Evolutionary conservation across 2,113 vertebrate species (phyloP), one percentile per base, ranked within the genome.

Genomic region (Megalops atlanticus): DNA sequence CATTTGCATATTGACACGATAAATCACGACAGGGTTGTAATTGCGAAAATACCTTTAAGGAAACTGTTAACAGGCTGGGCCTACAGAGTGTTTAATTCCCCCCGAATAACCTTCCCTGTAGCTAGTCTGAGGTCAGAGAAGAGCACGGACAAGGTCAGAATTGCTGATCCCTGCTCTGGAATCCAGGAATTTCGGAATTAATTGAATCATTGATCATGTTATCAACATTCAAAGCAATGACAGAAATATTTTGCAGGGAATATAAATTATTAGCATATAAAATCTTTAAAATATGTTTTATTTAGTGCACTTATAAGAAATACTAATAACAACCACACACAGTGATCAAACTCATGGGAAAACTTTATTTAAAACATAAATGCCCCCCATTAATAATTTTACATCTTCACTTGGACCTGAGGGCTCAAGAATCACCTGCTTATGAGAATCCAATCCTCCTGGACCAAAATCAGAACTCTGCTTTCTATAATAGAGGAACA

Each of bases 101-200:
- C 15, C 18, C 27, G 77, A 78, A 85, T 84, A 18, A 83, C 81
- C 80, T 70, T 82, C 76, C 89, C 84, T 38, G n/a, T 3, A 87
- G 86, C 83, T 77, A 87, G 40, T 84, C 76, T 70, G 31, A 68
- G 87, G 82, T 85, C 83, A 85, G 40, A 58, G 40, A 75, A 75
- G 76, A 78, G 70, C 75, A 78, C 38, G 33, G 84, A 41, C n/a
- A 81, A 88, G 78, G 85, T 87, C 85, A 84, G 71, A 85, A 85
- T 68, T 54, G 24, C 75, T 14, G 16, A 36, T 80, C 81, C 77
- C 72, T 68, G 27, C 14, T 74, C 83, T 85, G 84, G 80, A 90
- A 91, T 80, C 85, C 83, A 86, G 84, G 80, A 90, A 91, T 80
- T 86, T 82, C 79, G 78, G 85, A 87, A 87, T 88, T 77, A 89